These are phyloP conservation scores for Psilanteris sp. DNA, from an alignment of 1,140 invertebrate genomes.

Conservation along the genomic window DNA sequence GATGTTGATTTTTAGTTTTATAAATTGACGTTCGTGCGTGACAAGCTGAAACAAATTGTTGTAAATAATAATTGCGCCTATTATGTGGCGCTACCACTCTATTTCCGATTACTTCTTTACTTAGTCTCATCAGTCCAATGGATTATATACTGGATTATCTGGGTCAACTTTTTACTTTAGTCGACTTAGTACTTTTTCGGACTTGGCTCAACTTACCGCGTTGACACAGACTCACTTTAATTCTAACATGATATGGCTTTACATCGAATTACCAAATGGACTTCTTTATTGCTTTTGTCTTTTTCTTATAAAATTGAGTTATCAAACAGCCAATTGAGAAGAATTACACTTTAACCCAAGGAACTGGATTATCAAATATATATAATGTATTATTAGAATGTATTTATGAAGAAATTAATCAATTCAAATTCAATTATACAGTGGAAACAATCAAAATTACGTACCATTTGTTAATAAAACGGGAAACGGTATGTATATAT, in stretches of 20 bases:
- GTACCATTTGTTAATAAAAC: too few species aligned
- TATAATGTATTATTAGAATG: too few species aligned
- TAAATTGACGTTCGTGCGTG: too few species aligned
- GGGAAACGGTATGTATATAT: too few species aligned
- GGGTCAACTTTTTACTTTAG: slow-evolving; percentile 49
- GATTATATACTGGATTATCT: slow-evolving; percentile 44
- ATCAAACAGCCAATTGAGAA: slow-evolving; percentile 6
- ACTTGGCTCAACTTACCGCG: slow-evolving; percentile 51
- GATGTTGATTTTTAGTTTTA: too few species aligned
- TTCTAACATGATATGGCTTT: slow-evolving; percentile 56
- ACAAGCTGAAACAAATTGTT: too few species aligned
- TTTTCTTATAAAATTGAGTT: slow-evolving; percentile 29
- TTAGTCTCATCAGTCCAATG: slow-evolving; percentile 43
- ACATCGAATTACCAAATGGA: slow-evolving; percentile 41
- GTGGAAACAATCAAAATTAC: too few species aligned
- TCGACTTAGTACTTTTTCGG: slow-evolving; percentile 45
- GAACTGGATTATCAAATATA: too few species aligned
- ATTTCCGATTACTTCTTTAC: slow-evolving; percentile 3
- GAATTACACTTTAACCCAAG: slow-evolving; percentile 31
- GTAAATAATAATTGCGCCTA: too few species aligned
- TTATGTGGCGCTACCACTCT: background rate
- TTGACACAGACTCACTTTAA: slow-evolving; percentile 49
- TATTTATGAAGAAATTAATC: too few species aligned
- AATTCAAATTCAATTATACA: too few species aligned
- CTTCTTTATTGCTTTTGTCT: slow-evolving; percentile 10